A percentile compares a stretch with the other conserved stretches of the same genome.
Conservation (phyloP, 2,888 invertebrate species). For the Drosophila ezoana region DNA sequence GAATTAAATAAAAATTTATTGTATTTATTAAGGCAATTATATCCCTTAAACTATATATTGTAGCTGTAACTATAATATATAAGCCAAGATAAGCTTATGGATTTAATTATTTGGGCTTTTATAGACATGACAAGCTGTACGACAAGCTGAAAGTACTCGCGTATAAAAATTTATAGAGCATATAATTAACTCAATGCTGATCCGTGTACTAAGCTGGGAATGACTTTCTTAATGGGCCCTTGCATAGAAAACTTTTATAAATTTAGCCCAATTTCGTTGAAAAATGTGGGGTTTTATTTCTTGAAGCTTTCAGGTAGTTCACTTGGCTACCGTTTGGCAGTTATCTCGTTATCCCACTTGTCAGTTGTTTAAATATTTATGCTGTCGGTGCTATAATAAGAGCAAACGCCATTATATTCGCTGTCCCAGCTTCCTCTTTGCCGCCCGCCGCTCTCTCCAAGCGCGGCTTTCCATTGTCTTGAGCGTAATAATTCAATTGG, state of each 20-base stretch:
- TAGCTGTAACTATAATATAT: no score
- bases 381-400: constrained; percentile 68
- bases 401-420: constrained; percentile 69
- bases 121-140: not conserved
- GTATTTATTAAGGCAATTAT: no score
- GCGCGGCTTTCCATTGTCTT: constrained; percentile 55
- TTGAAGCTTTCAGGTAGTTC: constrained; percentile 13
- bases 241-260: constrained; percentile 41
- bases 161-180: constrained; percentile 6
- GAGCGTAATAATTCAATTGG: constrained; percentile 73
- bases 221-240: constrained; percentile 18
- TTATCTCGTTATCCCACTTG: constrained; percentile 68
- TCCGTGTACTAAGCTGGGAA: constrained; percentile 16
- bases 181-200: constrained; percentile 44
- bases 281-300: constrained; percentile 32
- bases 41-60: no score
- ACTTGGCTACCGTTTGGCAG: constrained; percentile 30
- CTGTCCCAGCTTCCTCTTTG: constrained; percentile 5
- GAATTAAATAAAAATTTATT: no score
- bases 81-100: not conserved
- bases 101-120: not conserved
- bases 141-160: not conserved
- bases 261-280: constrained; percentile 64
- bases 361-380: constrained; percentile 78
- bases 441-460: constrained; percentile 6